phyloP scores from a whole-genome alignment of 2,797 vertebrate species.

The Hoplostethus atlanticus region DNA sequence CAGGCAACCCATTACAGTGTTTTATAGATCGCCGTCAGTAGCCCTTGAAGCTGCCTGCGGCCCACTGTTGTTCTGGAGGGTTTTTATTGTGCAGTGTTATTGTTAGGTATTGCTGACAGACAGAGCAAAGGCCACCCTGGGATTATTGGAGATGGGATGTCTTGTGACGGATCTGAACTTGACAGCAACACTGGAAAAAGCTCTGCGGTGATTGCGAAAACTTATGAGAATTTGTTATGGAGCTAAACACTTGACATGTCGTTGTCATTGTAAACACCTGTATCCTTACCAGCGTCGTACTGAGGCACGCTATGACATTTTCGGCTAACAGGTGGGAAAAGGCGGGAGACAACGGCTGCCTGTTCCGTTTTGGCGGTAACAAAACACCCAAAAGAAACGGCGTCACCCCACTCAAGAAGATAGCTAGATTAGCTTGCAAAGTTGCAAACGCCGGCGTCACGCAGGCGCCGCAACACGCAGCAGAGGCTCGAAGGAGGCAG shows the following conservation, averaged over 20 bases:
- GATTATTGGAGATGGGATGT: conserved; percentile 76
- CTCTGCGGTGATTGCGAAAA: conserved; percentile 46
- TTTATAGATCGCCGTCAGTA: conserved; percentile 87
- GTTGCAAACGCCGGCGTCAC: conserved; percentile 35
- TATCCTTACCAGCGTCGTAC: conserved; percentile 2
- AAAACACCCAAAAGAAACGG: background rate
- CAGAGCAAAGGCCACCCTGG: conserved; percentile 80
- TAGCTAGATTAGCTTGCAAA: conserved; percentile 39
- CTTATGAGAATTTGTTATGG: conserved; percentile 41
- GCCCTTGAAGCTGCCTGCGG: conserved; percentile 83
- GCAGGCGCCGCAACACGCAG: conserved; percentile 37
- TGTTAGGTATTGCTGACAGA: conserved; percentile 85
- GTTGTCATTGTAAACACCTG: conserved; percentile 17
- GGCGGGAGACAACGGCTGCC: background rate
- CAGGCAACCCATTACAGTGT: conserved; percentile 86
- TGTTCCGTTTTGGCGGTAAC: background rate
- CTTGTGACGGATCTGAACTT: conserved; percentile 71
- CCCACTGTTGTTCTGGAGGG: conserved; percentile 79
- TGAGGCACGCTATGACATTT: background rate
- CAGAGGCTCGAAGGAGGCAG: conserved; percentile 49
- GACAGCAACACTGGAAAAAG: conserved; percentile 51
- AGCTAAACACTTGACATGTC: conserved; percentile 39
- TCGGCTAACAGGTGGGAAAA: background rate
- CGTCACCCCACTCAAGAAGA: conserved; percentile 7
- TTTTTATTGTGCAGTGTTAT: conserved; percentile 84